A percentile compares a stretch with the other conserved stretches of the same genome.
Evolutionary conservation across 2,888 invertebrate species (phyloP).

Genomic region (Eubasilissa splendida): DNA sequence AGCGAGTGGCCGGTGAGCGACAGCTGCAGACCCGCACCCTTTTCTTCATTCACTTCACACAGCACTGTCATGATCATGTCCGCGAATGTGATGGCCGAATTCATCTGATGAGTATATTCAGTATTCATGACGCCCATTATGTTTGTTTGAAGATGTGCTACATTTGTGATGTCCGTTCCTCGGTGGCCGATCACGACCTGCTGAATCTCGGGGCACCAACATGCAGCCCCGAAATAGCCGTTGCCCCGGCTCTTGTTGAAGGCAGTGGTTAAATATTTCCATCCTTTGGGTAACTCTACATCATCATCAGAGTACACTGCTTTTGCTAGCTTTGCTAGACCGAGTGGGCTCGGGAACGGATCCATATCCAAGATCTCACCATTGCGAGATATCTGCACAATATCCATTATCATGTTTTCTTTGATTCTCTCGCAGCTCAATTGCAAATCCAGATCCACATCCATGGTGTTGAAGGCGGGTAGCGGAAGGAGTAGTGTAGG

Average conservation of each 20-base stretch:
- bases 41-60: neutral
- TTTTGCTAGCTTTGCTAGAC: neutral
- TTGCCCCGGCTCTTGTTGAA: no score
- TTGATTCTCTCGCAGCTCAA: no score
- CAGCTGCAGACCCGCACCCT: neutral
- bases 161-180: neutral
- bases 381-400: no score
- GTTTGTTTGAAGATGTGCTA: neutral
- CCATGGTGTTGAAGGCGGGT: no score
- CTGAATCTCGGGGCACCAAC: neutral
- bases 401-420: no score
- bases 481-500: no score
- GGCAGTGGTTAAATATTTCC: neutral
- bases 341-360: neutral
- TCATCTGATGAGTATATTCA: neutral
- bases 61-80: neutral
- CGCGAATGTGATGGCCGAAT: neutral
- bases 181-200: conserved; percentile 3
- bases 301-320: neutral
- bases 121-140: neutral
- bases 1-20: conserved; percentile 7
- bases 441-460: no score
- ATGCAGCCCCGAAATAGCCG: neutral
- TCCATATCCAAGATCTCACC: neutral
- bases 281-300: neutral